Evolutionary conservation across 1,140 invertebrate species (phyloP), one percentile per base, ranked within the genome.

Genomic region (Hypsibius dujardini): DNA sequence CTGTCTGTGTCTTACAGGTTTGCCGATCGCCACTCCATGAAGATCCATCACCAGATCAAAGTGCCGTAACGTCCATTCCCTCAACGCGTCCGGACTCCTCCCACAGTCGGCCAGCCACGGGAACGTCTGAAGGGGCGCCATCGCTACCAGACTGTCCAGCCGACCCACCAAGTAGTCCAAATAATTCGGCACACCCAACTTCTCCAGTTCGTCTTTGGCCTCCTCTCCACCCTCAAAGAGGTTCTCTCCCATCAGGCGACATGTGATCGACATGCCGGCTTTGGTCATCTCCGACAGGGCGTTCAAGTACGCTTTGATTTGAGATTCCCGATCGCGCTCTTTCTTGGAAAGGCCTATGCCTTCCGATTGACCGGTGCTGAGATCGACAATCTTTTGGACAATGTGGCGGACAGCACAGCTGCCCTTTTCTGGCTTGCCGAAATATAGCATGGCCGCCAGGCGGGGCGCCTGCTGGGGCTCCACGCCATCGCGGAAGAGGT

Each of bases 301-400:
- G 42, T 67, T 67, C 62, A 67, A 42, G 62, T 67, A 67, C 62
- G 62, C 42, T 67, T 42, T 12, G 62, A 67, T 42, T 42, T 67
- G 62, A 12, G 45, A 7, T 3, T 67, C 62, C 42, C 42, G 12
- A 42, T 67, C 62, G 42, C 62, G 62, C 42, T 67, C 62, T n/a
- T 56, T 56, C 50, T 56, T 56, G 50, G 7, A 7, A n/a, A 56
- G 7, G n/a, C n/a, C n/a, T n/a, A 56, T n/a, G 7, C n/a, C 50
- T 56, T 56, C 28, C 28, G 28, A n/a, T 12, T 7, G 7, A 56
- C 7, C 50, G 7, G n/a, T 12, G 50, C 50, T 56, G 12, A 67
- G 62, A 42, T 67, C 62, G 62, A 15, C 3, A 12, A 67, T 45
- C 12, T 67, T 67, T 3, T 45, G 12, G 62, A 67, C 3, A 42